Evolutionary conservation across 2,113 vertebrate genomes (phyloP), one percentile per base, ranked within the genome.

Genomic region (Seriola aureovittata): DNA sequence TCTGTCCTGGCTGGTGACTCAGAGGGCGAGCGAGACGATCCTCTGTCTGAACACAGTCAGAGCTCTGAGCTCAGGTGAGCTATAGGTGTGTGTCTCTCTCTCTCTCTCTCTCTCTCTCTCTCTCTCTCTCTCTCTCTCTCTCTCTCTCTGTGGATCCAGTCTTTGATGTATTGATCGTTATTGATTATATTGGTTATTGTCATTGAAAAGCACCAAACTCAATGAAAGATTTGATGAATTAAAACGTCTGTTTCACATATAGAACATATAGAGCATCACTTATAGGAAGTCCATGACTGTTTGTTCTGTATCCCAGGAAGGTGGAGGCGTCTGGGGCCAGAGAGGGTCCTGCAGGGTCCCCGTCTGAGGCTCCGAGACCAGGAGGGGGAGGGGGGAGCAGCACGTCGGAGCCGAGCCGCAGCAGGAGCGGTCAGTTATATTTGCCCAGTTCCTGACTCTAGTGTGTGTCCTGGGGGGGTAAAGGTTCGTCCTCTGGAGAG

Each of bases 241-340:
- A 29, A 29, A 29, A 29, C 25, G 25, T 29, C 25, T 29, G 25
- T 29, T 29, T 29, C 25, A 29, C 25, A 29, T 29, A 29, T 29
- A 29, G 25, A 29, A 29, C 25, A 29, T 29, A 29, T 29, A 29
- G 25, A 29, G 25, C 25, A 29, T 29, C 2, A 29, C 25, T 29
- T 29, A 29, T 29, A 29, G 25, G 25, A 29, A 29, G 25, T 29
- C 25, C 25, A 29, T 29, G 65, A 60, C 57, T 54, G 12, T 70
- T 6, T 59, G 3, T 23, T 74, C 66, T 86, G 63, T 7, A 12
- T 80, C 72, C 71, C 89, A 99, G 98, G 96, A 97, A 94, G 89
- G 87, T 71, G 42, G 96, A 95, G 8, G 25, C 85, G 0, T 76
- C 91, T 10, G 95, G 92, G 84, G 67, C 78, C 19, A 89, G 89